Base-by-base conservation (phyloP, 2,888 invertebrate species). In the Napeogenes inachia region DNA sequence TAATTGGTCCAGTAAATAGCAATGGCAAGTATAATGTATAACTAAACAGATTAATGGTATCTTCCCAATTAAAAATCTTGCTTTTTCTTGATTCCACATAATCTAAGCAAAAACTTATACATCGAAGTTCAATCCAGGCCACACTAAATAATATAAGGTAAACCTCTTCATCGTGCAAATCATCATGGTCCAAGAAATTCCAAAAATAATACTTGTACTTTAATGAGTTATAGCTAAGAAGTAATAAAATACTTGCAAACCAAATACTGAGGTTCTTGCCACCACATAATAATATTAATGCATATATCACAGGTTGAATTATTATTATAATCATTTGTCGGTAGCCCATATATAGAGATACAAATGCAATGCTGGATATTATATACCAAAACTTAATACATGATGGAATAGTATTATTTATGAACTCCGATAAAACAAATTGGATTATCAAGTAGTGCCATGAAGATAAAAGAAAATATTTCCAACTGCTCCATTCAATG, bases 1-100 rank as follows among this genome's bases (percentile, higher is more conserved):
- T 92, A 61, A 97, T 91, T n/a, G 98, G 98, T 21, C 98, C 98
- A 71, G 94, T 92, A 73, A 95, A 94, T 64, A 96, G 87, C n/a
- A 94, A 91, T 30, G 98, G 98, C 59, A 97, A 90, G 81, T 98
- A 98, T 57, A 97, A 91, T 63, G 93, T 92, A 80, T 97, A 98
- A 30, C 94, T 93, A 58, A 95, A 78, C 73, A 94, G 91, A 67
- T 93, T 90, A 59, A 89, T 68, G 3, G 92, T 69, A 62, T 73
- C 71, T 45, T 67, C 55, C 58, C 59, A 64, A 30, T 56, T 66
- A 45, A 69, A 64, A 45, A 56, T 53, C 6, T 45, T 60, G 60
- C 73, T 60, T 60, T 59, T 69, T 63, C 73, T 76, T 72, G 64
- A 79, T 57, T 81, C 82, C 54, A 92, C 82, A 72, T 83, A 89